Percentiles rank a stretch among this genome's conserved stretches.
Evolutionary conservation across 2,113 vertebrate species (phyloP).

Genomic region (Esox niger): DNA sequence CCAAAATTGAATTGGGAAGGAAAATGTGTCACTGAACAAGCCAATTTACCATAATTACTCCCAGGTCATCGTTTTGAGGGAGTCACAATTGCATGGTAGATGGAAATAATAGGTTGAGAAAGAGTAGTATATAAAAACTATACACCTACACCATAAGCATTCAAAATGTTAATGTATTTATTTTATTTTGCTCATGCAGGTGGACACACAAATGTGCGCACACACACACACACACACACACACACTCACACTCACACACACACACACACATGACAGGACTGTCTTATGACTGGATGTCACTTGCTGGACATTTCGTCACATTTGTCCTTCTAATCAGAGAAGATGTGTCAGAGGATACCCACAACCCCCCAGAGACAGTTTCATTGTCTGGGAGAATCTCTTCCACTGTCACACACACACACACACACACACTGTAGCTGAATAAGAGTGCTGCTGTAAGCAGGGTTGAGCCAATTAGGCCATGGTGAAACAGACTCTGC

Average conservation of each 20-base stretch:
- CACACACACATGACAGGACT: not conserved
- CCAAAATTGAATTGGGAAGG: too few species aligned
- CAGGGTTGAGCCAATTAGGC: constrained; percentile 66
- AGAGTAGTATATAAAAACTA: too few species aligned
- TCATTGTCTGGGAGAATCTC: too few species aligned
- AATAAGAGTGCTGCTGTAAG: constrained; percentile 62
- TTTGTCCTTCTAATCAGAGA: constrained; percentile 46
- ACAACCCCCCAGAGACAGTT: not conserved
- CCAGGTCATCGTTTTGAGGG: too few species aligned
- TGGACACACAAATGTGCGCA: not conserved
- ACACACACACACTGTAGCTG: constrained; percentile 10
- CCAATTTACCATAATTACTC: too few species aligned
- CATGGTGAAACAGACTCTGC: constrained; percentile 12
- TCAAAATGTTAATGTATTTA: too few species aligned
- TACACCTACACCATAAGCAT: too few species aligned
- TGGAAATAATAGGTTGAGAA: too few species aligned
- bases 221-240: not conserved
- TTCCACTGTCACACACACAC: constrained; percentile 5
- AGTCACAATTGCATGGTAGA: too few species aligned
- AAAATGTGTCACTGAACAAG: too few species aligned
- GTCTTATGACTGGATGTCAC: constrained; percentile 9
- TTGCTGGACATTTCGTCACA: constrained; percentile 43
- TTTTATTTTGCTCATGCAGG: too few species aligned
- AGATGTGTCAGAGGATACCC: constrained; percentile 58
- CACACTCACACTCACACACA: not conserved